These are phyloP conservation scores for Diadromus collaris DNA, from an alignment of 2,888 invertebrate genomes.

Conservation along the genomic window DNA sequence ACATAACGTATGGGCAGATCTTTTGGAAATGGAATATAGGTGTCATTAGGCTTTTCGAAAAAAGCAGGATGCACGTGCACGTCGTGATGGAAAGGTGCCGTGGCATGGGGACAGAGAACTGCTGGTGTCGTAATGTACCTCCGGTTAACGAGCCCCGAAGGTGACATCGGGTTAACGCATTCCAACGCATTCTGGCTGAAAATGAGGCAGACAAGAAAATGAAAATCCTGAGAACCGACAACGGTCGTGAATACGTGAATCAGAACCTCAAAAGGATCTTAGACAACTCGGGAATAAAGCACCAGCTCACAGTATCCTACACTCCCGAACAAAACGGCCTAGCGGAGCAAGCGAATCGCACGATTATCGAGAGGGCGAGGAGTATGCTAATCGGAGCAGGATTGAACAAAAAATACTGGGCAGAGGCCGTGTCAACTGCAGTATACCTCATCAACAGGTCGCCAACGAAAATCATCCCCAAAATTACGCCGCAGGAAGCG, in stretches of 20 bases:
- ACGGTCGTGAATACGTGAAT: constrained; percentile 8
- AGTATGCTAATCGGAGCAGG: constrained; percentile 17
- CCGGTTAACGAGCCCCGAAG: too few species aligned
- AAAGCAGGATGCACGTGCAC: too few species aligned
- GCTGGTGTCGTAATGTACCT: too few species aligned
- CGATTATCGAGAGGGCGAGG: constrained; percentile 32
- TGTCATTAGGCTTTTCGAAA: too few species aligned
- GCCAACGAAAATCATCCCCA: background rate
- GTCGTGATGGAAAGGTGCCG: too few species aligned
- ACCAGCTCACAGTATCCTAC: constrained; percentile 8
- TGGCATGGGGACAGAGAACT: too few species aligned
- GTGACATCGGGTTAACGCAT: too few species aligned
- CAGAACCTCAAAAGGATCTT: constrained; percentile 1
- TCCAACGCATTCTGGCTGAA: too few species aligned
- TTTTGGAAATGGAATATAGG: too few species aligned
- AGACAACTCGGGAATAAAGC: background rate
- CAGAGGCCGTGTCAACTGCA: constrained; percentile 36
- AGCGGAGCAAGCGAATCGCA: constrained; percentile 39
- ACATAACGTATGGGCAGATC: too few species aligned
- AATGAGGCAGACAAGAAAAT: constrained; percentile 2
- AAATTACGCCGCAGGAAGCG: constrained; percentile 20
- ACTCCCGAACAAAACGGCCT: constrained; percentile 34
- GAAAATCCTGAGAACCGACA: constrained; percentile 20
- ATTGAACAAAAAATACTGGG: constrained; percentile 27
- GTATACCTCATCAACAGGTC: constrained; percentile 41